These are phyloP conservation scores for Ondatra zibethicus DNA, from an alignment of 2,113 vertebrate genomes.

Conservation along the genomic window DNA sequence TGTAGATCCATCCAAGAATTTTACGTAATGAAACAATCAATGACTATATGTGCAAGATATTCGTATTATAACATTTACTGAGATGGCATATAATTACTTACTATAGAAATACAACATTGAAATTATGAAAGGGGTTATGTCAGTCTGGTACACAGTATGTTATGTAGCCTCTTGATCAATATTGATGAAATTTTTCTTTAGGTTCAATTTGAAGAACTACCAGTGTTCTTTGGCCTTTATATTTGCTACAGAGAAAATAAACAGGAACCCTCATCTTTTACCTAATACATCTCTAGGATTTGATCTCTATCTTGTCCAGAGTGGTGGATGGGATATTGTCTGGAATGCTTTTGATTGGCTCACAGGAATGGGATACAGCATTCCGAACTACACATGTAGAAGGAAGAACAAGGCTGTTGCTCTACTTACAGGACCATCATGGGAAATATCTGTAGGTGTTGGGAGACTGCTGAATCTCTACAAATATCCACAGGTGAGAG, in stretches of 20 bases:
- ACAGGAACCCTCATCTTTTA: not conserved
- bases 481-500: not conserved
- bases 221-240: not conserved
- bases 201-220: not conserved
- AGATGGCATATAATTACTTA: not conserved
- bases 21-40: not conserved
- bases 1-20: not conserved
- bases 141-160: not conserved
- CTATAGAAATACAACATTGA: not conserved
- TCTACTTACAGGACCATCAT: not conserved
- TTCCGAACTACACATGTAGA: not conserved
- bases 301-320: rapidly evolving
- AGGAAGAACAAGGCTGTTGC: not conserved
- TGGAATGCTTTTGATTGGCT: not conserved
- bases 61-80: not conserved
- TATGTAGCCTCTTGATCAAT: not conserved
- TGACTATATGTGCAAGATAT: not conserved
- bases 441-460: rapidly evolving
- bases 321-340: rapidly evolving
- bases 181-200: not conserved
- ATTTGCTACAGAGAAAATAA: not conserved
- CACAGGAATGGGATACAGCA: not conserved
- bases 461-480: not conserved
- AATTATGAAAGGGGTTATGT: not conserved
- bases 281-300: not conserved